Evolutionary conservation across 2,797 vertebrate species (phyloP), one percentile per base, ranked within the genome.

Genomic region (Helostoma temminkii): DNA sequence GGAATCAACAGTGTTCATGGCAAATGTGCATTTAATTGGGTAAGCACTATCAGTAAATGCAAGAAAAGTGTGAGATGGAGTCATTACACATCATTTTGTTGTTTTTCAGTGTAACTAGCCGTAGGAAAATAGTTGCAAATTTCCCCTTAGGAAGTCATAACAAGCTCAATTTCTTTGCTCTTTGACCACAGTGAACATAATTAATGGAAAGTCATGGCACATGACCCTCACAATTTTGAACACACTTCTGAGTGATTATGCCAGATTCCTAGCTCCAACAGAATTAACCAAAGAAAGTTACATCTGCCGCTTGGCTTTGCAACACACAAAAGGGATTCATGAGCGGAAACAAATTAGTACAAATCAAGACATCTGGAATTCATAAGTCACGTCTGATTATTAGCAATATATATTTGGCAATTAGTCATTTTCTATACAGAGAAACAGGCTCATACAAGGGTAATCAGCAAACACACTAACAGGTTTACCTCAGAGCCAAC

Each of bases 281-380:
- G 37, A 43, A 26, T 42, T 5, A 55, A 72, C 46, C 16, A 45
- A 12, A 54, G 9, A 32, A 18, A 45, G 46, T 63, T 18, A 6
- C 45, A 39, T 1, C 26, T 9, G 21, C 57, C 36, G 61, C 48
- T 32, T 22, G 67, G 39, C 42, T 41, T 37, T 5, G 3, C 61
- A 45, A 22, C 39, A 19, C n/a, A 22, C 45, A 19, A 10, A 52
- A 55, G 42, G 11, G 46, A 25, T 52, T 28, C 3, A 15, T 3
- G n/a, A 50, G 39, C 22, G 26, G 55, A 7, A 76, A 78, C 45
- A 70, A 60, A 77, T 43, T 77, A 24, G 60, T 57, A 58, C 62
- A 67, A 72, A 78, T 67, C 6, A 12, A 48, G 11, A 43, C 71
- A 67, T 56, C 52, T 72, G 9, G 71, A 82, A 71, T 71, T 71